Conservation (phyloP, 2,888 invertebrate species). For the Norana najaformis region DNA sequence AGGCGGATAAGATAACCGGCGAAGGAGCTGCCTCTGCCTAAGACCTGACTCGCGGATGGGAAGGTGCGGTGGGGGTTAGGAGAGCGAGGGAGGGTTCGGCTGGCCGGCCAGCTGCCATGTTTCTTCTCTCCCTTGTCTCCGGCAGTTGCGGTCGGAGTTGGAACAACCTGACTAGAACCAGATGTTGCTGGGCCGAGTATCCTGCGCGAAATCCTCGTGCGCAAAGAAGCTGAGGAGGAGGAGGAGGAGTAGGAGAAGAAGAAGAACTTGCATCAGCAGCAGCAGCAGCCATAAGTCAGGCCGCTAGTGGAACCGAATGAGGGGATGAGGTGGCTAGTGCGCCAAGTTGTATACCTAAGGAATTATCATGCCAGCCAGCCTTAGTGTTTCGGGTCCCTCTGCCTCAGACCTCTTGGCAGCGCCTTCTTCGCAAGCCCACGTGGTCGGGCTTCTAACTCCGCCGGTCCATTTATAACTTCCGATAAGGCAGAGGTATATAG, state of each 20-base stretch:
- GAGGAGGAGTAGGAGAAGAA: background rate
- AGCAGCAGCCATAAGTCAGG: background rate
- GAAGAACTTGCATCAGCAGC: background rate
- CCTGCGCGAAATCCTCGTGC: background rate
- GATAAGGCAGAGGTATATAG: background rate
- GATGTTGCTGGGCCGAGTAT: background rate
- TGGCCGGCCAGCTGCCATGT: constrained; percentile 7
- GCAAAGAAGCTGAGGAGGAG: background rate
- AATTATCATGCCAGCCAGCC: background rate
- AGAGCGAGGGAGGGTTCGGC: background rate
- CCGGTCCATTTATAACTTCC: constrained; percentile 26
- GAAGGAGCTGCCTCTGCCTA: background rate
- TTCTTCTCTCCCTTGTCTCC: background rate
- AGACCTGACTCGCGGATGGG: background rate
- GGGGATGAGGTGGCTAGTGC: background rate
- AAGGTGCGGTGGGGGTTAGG: background rate
- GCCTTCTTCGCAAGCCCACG: background rate
- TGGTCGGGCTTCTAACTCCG: background rate
- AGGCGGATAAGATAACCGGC: constrained; percentile 19
- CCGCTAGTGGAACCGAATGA: background rate
- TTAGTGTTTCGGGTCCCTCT: background rate
- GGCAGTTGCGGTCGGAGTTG: background rate
- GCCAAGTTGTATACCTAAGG: constrained; percentile 13
- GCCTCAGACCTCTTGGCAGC: background rate
- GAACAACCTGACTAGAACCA: constrained; percentile 20